Evolutionary conservation across 2,888 invertebrate species (phyloP).

Genomic region (Aphidoletes aphidimyza): DNA sequence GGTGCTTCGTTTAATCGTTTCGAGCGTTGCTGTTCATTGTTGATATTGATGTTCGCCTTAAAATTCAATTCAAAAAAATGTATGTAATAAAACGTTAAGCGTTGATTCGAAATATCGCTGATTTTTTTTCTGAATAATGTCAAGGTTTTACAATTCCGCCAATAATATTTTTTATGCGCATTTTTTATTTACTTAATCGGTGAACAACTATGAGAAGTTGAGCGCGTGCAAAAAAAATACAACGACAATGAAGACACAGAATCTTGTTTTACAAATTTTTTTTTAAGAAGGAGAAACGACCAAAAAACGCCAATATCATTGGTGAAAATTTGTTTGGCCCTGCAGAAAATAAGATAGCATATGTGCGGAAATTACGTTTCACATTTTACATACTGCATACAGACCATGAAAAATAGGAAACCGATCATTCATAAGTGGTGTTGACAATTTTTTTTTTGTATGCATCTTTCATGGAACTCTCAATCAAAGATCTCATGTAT

Average conservation of each 20-base stretch:
- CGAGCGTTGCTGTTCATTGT: neutral
- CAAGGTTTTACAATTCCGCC: slow-evolving; percentile 31
- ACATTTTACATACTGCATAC: neutral
- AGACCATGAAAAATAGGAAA: neutral
- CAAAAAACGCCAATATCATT: neutral
- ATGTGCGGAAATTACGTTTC: neutral
- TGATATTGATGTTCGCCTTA: slow-evolving; percentile 29
- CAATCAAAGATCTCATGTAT: neutral
- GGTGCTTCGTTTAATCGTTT: slow-evolving; percentile 16
- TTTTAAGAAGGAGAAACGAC: too few relatives aligned
- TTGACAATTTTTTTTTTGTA: neutral
- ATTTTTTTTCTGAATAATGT: slow-evolving; percentile 40
- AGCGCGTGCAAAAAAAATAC: neutral
- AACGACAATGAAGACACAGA: too few relatives aligned
- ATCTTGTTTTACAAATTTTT: too few relatives aligned
- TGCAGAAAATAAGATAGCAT: neutral
- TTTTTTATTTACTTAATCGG: slow-evolving; percentile 31
- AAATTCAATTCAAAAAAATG: neutral
- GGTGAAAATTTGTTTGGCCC: neutral
- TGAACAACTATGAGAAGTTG: neutral
- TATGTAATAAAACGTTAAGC: neutral
- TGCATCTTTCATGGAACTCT: neutral
- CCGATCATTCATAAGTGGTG: neutral
- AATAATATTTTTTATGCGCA: slow-evolving; percentile 19
- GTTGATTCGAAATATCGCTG: slow-evolving; percentile 4